Evolutionary conservation across 2,797 vertebrate species (phyloP), one percentile per base, ranked within the genome.

Genomic region (Phrynocephalus vlangalii): DNA sequence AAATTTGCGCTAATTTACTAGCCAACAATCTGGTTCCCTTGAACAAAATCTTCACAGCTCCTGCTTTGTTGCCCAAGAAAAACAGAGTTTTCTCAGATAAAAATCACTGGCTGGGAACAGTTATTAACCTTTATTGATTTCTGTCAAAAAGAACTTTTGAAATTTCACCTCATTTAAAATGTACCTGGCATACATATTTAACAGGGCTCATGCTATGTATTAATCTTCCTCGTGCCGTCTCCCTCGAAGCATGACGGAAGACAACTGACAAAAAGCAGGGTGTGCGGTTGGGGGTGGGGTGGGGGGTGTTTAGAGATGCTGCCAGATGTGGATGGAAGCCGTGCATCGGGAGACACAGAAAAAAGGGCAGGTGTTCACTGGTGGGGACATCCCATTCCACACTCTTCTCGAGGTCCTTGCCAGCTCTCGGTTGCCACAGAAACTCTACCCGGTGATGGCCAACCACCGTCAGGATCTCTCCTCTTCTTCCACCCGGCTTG

Each of bases 381-480:
- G 95, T 16, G 79, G 93, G 79, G 94, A 93, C 5, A 26, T 93
- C 93, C 93, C 91, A 63, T 77, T 91, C 91, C 93, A 66, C 90
- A 33, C 33, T 92, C 86, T 78, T 87, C 94, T 94, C 93, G 91
- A 95, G 94, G 92, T 63, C 4, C 60, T 16, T 63, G 60, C 1
- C 95, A 92, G 95, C 90, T 93, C 33, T 67, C 91, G 87, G 94
- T 96, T 95, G 93, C 96, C 95, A 94, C 93, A 94, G 95, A 93
- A 96, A 94, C 96, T 93, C 93, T 70, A 11, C 1, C 92, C 84
- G 86, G 94, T 92, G 95, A 94, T 95, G 96, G 95, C 77, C 95
- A 94, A 91, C 85, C 93, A 33, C 33, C 33, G 93, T 95, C 93
- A 66, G 95, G 93, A 95, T 93, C 94, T 91, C 88, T 93, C 96